Base-by-base conservation (phyloP, 2,113 vertebrate genomes). In the Xiphophorus hellerii region DNA sequence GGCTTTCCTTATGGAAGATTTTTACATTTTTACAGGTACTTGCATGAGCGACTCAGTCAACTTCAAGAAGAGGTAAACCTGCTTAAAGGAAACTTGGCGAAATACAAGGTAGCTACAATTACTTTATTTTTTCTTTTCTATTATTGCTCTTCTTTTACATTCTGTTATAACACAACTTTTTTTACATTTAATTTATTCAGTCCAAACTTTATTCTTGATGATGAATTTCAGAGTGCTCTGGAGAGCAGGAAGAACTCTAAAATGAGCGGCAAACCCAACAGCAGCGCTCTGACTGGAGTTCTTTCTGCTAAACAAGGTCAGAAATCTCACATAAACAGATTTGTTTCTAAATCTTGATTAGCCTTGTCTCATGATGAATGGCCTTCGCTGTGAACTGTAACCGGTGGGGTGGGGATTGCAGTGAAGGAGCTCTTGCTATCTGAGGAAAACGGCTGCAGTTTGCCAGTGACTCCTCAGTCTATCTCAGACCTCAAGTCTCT, bases 401-500 rank as follows among this genome's bases (percentile, higher is more conserved):
- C 37, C 62, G 0, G 5, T 29, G 30, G 13, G 73, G 14, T 81
- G 11, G 62, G n/a, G n/a, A 28, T 25, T 88, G 68, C 87, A 99
- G 98, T 99, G 83, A 97, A 99, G 87, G 97, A 97, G 28, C 74
- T 99, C 80, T 80, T 99, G 72, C 90, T 97, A 58, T 97, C 96
- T 0, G 97, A 98, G 67, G 97, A 97, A 69, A 96, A 96, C 0
- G 95, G 97, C 54, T 98, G 97, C 90, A 98, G 97, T 83, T 91
- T 99, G 78, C 98, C 98, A 0, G 97, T 96, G 64, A 99, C 97
- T 3, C 96, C 96, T 22, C 97, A 99, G 92, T 98, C 97, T 86
- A 96, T 99, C 84, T 96, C 96, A n/a, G 98, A 99, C 91, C 96
- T 99, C 82, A 99, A 98, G 88, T 99, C 98, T 82, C 92, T 99